phyloP scores from a whole-genome alignment of 2,113 vertebrate genomes.

The Spilogale gracilis region DNA sequence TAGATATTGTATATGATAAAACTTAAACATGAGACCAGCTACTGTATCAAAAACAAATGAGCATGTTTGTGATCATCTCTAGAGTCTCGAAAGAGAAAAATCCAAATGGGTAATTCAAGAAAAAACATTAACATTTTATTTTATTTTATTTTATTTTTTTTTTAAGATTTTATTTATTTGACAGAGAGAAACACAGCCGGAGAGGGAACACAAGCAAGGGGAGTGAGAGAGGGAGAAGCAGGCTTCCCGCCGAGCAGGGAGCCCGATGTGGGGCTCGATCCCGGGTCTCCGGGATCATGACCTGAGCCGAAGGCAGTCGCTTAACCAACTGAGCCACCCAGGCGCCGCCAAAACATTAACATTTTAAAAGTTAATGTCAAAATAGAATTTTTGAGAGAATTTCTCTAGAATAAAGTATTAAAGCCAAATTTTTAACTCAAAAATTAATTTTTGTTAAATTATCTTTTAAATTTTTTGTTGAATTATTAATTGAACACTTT shows the following conservation, averaged over 20 bases:
- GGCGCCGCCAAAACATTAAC: neutral
- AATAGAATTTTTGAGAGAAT: neutral
- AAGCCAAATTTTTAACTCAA: neutral
- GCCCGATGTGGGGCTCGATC: too few species aligned
- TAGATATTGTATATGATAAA: neutral
- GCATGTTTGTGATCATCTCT: neutral
- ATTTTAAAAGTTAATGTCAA: constrained; percentile 25
- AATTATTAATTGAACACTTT: neutral
- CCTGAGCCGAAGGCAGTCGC: too few species aligned
- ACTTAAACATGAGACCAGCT: neutral
- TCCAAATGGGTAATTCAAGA: neutral
- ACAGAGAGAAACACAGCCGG: too few species aligned
- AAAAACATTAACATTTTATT: neutral
- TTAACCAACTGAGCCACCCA: too few species aligned
- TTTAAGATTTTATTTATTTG: too few species aligned
- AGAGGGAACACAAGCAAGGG: too few species aligned
- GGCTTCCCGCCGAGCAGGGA: too few species aligned
- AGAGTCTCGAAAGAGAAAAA: neutral
- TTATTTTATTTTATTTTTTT: too few species aligned
- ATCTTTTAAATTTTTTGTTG: neutral
- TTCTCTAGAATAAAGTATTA: neutral
- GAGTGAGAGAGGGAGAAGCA: too few species aligned
- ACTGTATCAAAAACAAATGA: neutral
- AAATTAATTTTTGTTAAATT: neutral
- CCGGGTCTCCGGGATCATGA: too few species aligned